phyloP scores from a whole-genome alignment of 2,113 vertebrate genomes.

The Cariama cristata region DNA sequence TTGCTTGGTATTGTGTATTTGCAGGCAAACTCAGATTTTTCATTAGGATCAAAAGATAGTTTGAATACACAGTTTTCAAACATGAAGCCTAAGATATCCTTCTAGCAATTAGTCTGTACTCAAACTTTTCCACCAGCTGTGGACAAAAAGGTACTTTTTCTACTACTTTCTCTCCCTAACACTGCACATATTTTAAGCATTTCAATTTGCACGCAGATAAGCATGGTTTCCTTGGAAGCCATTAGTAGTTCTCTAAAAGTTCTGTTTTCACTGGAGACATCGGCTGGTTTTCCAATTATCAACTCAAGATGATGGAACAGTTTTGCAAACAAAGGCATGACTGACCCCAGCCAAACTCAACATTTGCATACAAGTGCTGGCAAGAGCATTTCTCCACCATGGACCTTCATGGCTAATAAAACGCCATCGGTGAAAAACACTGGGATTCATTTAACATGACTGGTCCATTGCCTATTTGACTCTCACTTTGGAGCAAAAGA shows the following conservation, averaged over 20 bases:
- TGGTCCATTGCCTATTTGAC: not conserved
- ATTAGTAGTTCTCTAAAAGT: not conserved
- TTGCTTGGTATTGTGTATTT: not conserved
- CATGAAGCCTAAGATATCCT: not conserved
- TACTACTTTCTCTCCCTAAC: not conserved
- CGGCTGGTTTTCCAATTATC: not conserved
- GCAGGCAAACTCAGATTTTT: not conserved
- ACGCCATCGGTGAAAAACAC: not conserved
- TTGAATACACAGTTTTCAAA: constrained; percentile 1
- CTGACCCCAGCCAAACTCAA: not conserved
- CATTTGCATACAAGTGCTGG: accelerated
- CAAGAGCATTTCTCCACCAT: not conserved
- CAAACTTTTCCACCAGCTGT: not conserved
- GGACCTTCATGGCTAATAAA: not conserved
- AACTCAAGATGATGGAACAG: accelerated
- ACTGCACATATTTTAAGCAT: not conserved
- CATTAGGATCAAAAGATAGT: not conserved
- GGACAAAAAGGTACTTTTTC: not conserved
- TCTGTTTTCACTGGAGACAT: not conserved
- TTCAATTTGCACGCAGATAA: not conserved
- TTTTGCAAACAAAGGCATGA: not conserved
- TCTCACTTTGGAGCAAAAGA: not conserved
- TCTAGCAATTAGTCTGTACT: not conserved
- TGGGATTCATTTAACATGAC: not conserved
- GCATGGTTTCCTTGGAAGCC: not conserved